phyloP scores from a whole-genome alignment of 2,113 vertebrate species.

The Pollachius pollachius region DNA sequence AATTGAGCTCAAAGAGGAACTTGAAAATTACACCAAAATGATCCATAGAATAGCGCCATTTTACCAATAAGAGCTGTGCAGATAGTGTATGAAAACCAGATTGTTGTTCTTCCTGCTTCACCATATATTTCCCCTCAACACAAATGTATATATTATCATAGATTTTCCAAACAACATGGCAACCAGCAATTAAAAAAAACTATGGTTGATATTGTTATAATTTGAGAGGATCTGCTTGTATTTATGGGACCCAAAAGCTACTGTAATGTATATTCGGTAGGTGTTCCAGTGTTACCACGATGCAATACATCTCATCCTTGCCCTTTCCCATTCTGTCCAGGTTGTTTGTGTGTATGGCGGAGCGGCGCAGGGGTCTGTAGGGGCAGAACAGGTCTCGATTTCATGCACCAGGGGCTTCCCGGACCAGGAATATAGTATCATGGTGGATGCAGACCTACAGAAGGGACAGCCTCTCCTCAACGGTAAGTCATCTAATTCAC shows the following conservation, averaged over 20 bases:
- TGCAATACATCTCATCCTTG: too few species aligned
- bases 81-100: too few species aligned
- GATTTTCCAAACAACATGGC: too few species aligned
- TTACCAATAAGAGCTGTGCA: too few species aligned
- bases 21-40: too few species aligned
- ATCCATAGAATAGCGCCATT: too few species aligned
- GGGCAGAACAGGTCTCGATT: background rate
- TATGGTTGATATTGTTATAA: background rate
- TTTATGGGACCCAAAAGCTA: background rate
- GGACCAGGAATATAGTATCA: constrained; percentile 50
- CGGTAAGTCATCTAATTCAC: constrained; percentile 35
- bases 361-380: background rate
- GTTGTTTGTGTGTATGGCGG: constrained; percentile 20
- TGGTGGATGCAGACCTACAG: constrained; percentile 38
- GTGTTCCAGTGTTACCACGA: background rate
- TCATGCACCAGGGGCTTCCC: constrained; percentile 56
- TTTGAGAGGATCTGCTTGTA: too few species aligned
- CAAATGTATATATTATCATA: too few species aligned
- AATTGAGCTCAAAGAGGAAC: background rate
- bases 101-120: too few species aligned
- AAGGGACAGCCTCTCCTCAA: constrained; percentile 58
- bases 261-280: background rate
- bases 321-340: constrained; percentile 17
- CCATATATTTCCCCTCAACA: too few species aligned
- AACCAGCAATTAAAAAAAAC: background rate